These are phyloP conservation scores for Aegotheles bennettii DNA, from an alignment of 2,113 vertebrate genomes.

Conservation along the genomic window DNA sequence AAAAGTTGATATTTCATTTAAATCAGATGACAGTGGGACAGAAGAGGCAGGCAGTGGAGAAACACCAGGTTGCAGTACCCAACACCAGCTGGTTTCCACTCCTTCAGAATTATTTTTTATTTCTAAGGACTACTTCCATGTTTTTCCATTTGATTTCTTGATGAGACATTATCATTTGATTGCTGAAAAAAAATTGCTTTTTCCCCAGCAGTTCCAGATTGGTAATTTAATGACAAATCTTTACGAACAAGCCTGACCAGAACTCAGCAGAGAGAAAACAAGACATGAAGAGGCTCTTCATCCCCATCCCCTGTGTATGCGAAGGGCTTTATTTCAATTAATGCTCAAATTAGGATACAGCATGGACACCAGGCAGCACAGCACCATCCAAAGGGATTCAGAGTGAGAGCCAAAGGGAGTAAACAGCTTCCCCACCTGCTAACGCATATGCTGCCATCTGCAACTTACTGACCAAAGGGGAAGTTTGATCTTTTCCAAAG, in stretches of 20 bases:
- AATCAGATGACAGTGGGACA: background rate
- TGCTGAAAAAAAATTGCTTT: background rate
- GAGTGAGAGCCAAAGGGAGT: background rate
- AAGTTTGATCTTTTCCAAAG: constrained; percentile 14
- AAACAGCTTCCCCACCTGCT: constrained; percentile 25
- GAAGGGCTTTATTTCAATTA: background rate
- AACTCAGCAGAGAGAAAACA: background rate
- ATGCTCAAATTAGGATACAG: background rate
- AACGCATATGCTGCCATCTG: constrained; percentile 20
- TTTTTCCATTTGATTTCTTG: background rate
- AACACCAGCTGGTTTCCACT: background rate
- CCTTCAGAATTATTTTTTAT: background rate
- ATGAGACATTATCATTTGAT: background rate
- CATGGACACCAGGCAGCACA: background rate
- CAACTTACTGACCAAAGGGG: background rate
- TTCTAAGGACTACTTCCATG: background rate
- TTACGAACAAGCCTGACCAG: background rate
- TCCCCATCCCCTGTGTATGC: background rate
- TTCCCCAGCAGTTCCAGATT: background rate
- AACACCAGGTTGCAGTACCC: background rate
- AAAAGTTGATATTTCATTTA: background rate
- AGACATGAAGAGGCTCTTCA: constrained; percentile 3
- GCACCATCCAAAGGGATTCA: background rate
- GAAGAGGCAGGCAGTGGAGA: background rate
- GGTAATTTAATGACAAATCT: background rate